Evolutionary conservation across 2,113 vertebrate genomes (phyloP), one percentile per base, ranked within the genome.

Genomic region (Neofelis nebulosa): DNA sequence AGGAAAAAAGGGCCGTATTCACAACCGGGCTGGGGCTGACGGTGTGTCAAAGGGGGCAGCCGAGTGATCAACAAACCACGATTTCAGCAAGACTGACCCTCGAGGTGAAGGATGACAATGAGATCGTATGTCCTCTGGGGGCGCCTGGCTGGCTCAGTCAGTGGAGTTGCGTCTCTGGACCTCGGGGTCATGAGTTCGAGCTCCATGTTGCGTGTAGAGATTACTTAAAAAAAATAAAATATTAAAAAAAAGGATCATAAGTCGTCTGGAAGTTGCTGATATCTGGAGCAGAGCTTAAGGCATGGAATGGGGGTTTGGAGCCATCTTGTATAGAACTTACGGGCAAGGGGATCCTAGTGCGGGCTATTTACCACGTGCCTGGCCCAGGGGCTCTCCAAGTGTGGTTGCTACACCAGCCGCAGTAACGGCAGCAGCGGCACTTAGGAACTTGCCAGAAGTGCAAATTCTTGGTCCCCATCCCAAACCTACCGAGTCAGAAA

Each of bases 251-350:
- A 57, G 21, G 57, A 23, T 74, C 31, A 0, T 3, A 66, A 81
- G 68, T 16, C 76, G 21, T 57, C 57, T 21, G n/a, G 31, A 82
- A 81, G 38, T 3, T 23, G 65, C 36, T 52, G 93, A 38, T 2
- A 4, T 41, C 7, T 14, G 23, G 79, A 23, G 13, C 11, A 8
- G 45, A 9, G 57, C 25, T 82, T 25, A 45, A 15, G 85, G 55
- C 63, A 3, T 0, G 18, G 38, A 65, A 14, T 9, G 11, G 10
- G 3, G 45, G 65, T n/a, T 50, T 31, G 5, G n/a, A 91, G 31
- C 4, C 27, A 1, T 11, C n/a, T 29, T 0, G 0, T 0, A 16
- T 41, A 48, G 31, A 31, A 52, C 33, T 66, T 12, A 38, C 0
- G 0, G n/a, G 33, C 12, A 29, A 73, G 69, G 33, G 9, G 31